Conservation (phyloP, 2,113 vertebrate species). For the Cebidichthys violaceus region DNA sequence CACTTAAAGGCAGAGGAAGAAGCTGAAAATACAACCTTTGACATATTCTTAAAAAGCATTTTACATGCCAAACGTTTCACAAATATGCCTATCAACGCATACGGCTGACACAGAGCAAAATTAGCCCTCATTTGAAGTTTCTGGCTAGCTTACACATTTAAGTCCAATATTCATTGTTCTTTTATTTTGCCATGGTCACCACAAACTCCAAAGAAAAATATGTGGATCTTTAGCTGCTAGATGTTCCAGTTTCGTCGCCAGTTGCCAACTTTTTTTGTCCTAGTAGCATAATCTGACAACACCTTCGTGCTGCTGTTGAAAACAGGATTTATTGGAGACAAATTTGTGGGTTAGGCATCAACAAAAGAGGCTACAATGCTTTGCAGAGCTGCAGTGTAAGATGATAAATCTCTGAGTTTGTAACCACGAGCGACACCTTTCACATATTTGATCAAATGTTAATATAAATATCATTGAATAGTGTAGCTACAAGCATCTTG, state of each 20-base stretch:
- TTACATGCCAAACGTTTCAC: not conserved
- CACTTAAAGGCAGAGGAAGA: no score
- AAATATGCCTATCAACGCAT: no score
- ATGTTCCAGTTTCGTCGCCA: not conserved
- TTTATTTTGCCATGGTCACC: not conserved
- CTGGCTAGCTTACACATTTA: not conserved
- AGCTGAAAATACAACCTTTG: not conserved
- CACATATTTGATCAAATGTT: not conserved
- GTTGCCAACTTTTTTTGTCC: conserved; percentile 10
- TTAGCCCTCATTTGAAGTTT: not conserved
- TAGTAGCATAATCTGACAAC: not conserved
- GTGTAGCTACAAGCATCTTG: not conserved
- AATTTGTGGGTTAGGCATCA: not conserved
- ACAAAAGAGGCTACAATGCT: not conserved
- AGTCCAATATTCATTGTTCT: not conserved
- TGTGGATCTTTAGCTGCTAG: conserved; percentile 2
- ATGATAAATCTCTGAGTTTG: not conserved
- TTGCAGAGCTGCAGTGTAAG: not conserved
- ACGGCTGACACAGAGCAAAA: not conserved
- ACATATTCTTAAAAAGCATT: not conserved
- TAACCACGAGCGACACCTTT: not conserved
- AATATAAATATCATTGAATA: not conserved
- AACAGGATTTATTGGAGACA: not conserved
- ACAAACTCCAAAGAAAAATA: conserved; percentile 3
- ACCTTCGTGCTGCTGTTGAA: conserved; percentile 7